Base-by-base conservation (phyloP, 2,888 invertebrate species). In the Cheilosia soror region DNA sequence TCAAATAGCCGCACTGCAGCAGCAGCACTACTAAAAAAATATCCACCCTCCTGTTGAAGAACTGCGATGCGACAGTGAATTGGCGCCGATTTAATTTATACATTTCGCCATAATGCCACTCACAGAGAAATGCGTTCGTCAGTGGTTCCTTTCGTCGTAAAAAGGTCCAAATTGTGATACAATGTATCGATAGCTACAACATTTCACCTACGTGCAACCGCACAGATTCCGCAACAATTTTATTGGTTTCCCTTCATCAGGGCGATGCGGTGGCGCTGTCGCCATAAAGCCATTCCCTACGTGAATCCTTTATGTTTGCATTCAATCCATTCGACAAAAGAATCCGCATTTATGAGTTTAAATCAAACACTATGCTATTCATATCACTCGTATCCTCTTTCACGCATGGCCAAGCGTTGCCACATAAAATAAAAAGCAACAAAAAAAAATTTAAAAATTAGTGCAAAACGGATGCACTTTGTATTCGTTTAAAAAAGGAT, bases 351-450 rank as follows among this genome's bases (percentile, higher is more conserved):
- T 71, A 51, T 37, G 58, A 58, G 29, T 31, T 63, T 47, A 63
- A 63, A 47, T 71, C 60, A 71, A 71, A 71, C 49, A 29, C 68
- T 57, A 20, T 69, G 57, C 68, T 42, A 69, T 69, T 69, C 69
- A 69, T 69, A 69, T 58, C 69, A 69, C 47, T 47, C 33, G 37
- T 20, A 40, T 71, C 60, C 71, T 60, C 51, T 71, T 71, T 71
- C 37, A n/a, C 20, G 60, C 49, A 71, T 71, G 71, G 31, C 47
- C 44, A 44, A n/a, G 15, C 44, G 20, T n/a, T 15, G 15, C 31
- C 29, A 29, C 51, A 27, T 29, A 13, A 51, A 55, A 31, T 33
- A 31, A 15, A 55, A 31, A n/a, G 6, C 5, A 6, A 55, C 7
- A 31, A 31, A 55, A n/a, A 33, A 13, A 53, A 29, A 33, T 31